Evolutionary conservation across 2,797 vertebrate species (phyloP).

Genomic region (Squalus acanthias): DNA sequence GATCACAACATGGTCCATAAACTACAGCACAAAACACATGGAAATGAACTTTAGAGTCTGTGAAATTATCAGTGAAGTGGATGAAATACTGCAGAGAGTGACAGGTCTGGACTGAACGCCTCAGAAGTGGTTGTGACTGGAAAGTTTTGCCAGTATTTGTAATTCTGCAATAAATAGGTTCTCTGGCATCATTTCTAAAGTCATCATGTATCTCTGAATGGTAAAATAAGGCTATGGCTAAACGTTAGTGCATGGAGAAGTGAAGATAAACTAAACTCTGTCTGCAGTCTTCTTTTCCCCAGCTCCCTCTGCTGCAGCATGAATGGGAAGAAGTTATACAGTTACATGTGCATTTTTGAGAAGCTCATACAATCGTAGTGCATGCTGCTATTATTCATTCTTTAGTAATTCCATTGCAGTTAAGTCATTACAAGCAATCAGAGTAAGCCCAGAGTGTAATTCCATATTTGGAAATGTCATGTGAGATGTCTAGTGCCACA

Average conservation of each 20-base stretch:
- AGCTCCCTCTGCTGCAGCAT: neutral
- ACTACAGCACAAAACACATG: neutral
- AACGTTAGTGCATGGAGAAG: neutral
- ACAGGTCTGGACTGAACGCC: neutral
- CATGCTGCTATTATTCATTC: constrained; percentile 72
- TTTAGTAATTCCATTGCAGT: constrained; percentile 91
- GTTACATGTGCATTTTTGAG: constrained; percentile 60
- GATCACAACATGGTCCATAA: neutral
- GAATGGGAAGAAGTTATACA: constrained; percentile 56
- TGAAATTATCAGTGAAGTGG: neutral
- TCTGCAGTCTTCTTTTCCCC: neutral
- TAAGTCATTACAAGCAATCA: constrained; percentile 94
- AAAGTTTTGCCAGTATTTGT: constrained; percentile 5
- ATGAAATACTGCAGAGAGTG: neutral
- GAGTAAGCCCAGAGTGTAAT: constrained; percentile 78
- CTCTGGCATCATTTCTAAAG: neutral
- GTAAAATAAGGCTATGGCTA: neutral
- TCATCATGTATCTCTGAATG: neutral
- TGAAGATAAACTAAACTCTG: neutral
- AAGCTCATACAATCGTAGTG: constrained; percentile 59
- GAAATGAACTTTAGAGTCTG: neutral
- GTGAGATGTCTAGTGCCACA: constrained; percentile 86
- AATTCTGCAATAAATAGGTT: neutral
- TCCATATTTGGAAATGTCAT: constrained; percentile 99
- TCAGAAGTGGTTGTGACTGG: neutral